Percentiles rank a stretch among this genome's conserved stretches.
Conservation (phyloP, 2,797 vertebrate genomes). For the Bovichtus variegatus region DNA sequence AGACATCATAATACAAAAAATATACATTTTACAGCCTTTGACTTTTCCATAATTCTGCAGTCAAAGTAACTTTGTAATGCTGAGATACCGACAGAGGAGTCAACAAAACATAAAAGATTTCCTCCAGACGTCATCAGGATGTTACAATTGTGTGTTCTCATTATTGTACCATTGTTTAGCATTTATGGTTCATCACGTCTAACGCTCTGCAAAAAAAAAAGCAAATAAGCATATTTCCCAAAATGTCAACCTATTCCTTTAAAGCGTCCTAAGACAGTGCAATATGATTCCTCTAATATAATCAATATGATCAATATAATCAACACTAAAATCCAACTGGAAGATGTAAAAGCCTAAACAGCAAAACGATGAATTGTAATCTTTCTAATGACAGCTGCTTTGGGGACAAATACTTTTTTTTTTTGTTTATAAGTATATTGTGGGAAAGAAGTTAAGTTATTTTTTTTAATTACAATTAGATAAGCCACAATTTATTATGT, state of each 20-base stretch:
- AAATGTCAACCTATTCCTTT: not conserved
- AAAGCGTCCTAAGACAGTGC: not conserved
- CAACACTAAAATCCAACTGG: not conserved
- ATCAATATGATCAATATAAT: not conserved
- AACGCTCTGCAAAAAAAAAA: not conserved
- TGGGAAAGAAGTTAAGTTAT: too few relatives aligned
- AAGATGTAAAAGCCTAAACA: not conserved
- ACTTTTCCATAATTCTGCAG: not conserved
- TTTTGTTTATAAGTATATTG: not conserved
- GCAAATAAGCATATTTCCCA: not conserved
- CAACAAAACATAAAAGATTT: not conserved
- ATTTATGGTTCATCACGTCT: not conserved
- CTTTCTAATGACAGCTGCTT: too few relatives aligned
- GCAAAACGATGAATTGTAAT: not conserved
- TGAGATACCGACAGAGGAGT: not conserved
- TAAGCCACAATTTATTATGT: not conserved
- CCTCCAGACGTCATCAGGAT: not conserved
- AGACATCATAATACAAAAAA: not conserved
- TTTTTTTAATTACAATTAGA: not conserved
- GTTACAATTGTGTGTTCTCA: not conserved
- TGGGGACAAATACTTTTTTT: not conserved
- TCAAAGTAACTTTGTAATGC: not conserved
- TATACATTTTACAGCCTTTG: not conserved
- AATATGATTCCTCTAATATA: not conserved
- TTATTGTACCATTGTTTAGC: not conserved